phyloP scores from a whole-genome alignment of 1,140 invertebrate species.

The Heliothis subflexa region DNA sequence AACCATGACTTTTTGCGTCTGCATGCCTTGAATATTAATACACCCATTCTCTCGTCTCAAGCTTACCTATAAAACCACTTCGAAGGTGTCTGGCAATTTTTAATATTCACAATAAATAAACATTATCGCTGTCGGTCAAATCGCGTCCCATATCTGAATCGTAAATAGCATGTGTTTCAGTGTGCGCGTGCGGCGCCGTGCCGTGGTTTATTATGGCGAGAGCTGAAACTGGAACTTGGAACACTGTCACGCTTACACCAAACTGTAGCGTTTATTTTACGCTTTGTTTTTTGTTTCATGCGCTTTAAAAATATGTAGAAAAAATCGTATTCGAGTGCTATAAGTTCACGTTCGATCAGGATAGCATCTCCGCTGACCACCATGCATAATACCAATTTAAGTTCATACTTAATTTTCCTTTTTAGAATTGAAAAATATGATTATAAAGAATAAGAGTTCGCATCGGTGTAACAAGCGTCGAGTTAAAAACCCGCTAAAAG shows the following conservation, averaged over 20 bases:
- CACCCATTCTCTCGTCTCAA: neutral
- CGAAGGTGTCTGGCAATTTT: constrained; percentile 35
- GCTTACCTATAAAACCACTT: constrained; percentile 13
- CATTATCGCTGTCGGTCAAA: constrained; percentile 39
- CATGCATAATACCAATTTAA: neutral
- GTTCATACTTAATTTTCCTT: too few species aligned
- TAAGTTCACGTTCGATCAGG: too few species aligned
- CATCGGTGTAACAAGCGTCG: constrained; percentile 52
- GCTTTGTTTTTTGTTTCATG: neutral
- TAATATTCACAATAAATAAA: constrained; percentile 39
- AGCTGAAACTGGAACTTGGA: constrained; percentile 44
- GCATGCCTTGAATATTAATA: neutral
- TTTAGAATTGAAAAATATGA: too few species aligned
- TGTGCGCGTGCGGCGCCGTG: constrained; percentile 33
- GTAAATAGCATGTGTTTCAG: constrained; percentile 51
- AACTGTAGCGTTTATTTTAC: constrained; percentile 2
- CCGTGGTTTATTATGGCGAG: constrained; percentile 48
- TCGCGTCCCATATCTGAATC: constrained; percentile 44
- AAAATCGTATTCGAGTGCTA: too few species aligned
- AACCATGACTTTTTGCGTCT: neutral
- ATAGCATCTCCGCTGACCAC: neutral
- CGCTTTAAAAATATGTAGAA: too few species aligned
- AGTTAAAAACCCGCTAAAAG: constrained; percentile 60
- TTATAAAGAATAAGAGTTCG: too few species aligned
- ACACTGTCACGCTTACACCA: constrained; percentile 45